phyloP scores from a whole-genome alignment of 2,113 vertebrate genomes.

The Paramisgurnus dabryanus region DNA sequence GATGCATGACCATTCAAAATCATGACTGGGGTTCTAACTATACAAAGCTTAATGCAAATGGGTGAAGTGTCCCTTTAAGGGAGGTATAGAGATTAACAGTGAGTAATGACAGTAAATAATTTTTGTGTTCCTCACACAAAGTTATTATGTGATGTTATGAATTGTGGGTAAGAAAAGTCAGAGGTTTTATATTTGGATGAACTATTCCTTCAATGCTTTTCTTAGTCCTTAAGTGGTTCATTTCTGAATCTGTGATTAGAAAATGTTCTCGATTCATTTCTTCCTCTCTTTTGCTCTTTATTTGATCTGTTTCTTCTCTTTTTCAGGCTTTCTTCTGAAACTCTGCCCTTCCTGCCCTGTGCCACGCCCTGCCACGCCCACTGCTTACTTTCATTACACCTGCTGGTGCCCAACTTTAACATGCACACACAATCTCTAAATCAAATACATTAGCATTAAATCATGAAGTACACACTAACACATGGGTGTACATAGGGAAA shows the following conservation, averaged over 20 bases:
- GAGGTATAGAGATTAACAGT: too few relatives aligned
- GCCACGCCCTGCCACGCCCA: slow-evolving; percentile 75
- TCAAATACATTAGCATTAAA: slow-evolving; percentile 22
- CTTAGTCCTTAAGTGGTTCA: background rate
- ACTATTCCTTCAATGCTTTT: background rate
- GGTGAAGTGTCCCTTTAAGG: too few relatives aligned
- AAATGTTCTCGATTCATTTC: slow-evolving; percentile 38
- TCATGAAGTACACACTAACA: background rate
- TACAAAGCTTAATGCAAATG: too few relatives aligned
- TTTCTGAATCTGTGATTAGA: slow-evolving; percentile 46
- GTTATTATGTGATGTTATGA: too few relatives aligned
- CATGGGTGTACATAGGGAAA: slow-evolving; percentile 34
- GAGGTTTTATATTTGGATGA: too few relatives aligned
- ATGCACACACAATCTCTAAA: slow-evolving; percentile 30
- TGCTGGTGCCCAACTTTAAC: slow-evolving; percentile 70
- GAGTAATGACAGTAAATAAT: too few relatives aligned
- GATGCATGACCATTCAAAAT: too few relatives aligned
- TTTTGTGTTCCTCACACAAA: background rate
- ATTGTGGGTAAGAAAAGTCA: too few relatives aligned
- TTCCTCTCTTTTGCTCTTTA: slow-evolving; percentile 55
- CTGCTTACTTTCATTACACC: slow-evolving; percentile 95
- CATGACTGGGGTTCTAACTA: too few relatives aligned
- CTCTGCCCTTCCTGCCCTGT: slow-evolving; percentile 85
- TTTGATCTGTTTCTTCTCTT: slow-evolving; percentile 78
- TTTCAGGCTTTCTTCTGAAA: slow-evolving; percentile 81